Evolutionary conservation across 2,113 vertebrate species (phyloP).

Genomic region (Camelus bactrianus): DNA sequence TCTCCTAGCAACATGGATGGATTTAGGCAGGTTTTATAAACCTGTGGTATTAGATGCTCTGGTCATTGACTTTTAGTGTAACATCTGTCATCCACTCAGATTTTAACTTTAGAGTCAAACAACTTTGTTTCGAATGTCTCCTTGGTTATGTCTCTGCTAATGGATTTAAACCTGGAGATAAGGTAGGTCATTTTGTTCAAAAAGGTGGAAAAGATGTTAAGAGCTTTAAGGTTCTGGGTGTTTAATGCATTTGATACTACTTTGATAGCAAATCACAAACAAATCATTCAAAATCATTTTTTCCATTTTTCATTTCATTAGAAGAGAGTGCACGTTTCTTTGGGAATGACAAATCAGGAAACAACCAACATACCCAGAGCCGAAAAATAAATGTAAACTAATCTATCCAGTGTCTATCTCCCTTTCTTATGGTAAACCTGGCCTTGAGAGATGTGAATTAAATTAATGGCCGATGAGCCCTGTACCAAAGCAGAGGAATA

Average conservation of each 20-base stretch:
- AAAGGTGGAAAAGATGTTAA: background rate
- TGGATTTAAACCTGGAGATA: background rate
- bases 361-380: background rate
- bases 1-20: constrained; percentile 66
- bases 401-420: background rate
- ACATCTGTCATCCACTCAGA: constrained; percentile 46
- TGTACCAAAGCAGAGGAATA: background rate
- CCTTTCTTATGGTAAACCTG: background rate
- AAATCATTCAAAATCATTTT: background rate
- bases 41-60: background rate
- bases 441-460: background rate
- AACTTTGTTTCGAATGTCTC: constrained; percentile 16
- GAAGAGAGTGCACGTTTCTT: background rate
- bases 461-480: background rate
- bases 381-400: background rate
- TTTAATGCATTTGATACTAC: background rate
- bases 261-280: background rate
- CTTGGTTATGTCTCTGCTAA: constrained; percentile 31
- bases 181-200: background rate
- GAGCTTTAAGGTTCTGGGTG: background rate
- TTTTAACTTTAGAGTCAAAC: background rate
- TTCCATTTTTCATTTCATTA: background rate
- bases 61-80: background rate
- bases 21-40: constrained; percentile 8
- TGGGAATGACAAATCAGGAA: background rate